A percentile compares a stretch with the other conserved stretches of the same genome.
Conservation (phyloP, 2,888 invertebrate genomes). For the Drosophila meridionalis region DNA sequence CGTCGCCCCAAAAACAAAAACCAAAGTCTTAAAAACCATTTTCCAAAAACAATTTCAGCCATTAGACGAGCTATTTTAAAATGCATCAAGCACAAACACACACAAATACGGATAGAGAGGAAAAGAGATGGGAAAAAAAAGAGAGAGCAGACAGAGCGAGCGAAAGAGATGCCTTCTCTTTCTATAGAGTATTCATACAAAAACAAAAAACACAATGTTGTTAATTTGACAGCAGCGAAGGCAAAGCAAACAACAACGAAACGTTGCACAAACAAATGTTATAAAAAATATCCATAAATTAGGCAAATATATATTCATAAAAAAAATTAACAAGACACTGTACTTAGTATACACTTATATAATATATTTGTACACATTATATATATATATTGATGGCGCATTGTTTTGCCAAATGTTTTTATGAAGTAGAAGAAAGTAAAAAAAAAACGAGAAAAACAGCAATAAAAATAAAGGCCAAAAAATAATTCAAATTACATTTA, state of each 20-base stretch:
- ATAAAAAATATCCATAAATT: slow-evolving; percentile 11
- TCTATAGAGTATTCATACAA: slow-evolving; percentile 28
- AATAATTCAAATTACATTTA: neutral
- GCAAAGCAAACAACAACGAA: slow-evolving; percentile 7
- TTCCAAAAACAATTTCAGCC: slow-evolving; percentile 34
- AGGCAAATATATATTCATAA: slow-evolving; percentile 11
- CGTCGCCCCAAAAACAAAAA: slow-evolving; percentile 6
- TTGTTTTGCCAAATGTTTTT: slow-evolving; percentile 3
- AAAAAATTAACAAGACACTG: slow-evolving; percentile 3
- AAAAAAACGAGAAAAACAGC: neutral
- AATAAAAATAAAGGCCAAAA: neutral
- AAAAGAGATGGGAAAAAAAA: neutral
- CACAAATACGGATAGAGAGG: slow-evolving; percentile 9
- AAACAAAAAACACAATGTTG: slow-evolving; percentile 44
- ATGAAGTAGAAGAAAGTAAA: neutral
- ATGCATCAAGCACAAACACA: slow-evolving; percentile 41
- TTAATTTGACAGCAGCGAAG: slow-evolving; percentile 54
- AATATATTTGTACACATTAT: neutral
- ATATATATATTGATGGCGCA: neutral
- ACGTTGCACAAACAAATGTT: slow-evolving; percentile 32
- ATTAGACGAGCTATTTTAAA: slow-evolving; percentile 56
- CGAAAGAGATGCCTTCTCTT: neutral
- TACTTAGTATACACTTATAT: neutral
- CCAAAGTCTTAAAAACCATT: slow-evolving; percentile 11
- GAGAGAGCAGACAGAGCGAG: no score